phyloP scores from a whole-genome alignment of 30 jellyfish, hydroid and myxozoan genomes.

The Phacellophora camtschatica region DNA sequence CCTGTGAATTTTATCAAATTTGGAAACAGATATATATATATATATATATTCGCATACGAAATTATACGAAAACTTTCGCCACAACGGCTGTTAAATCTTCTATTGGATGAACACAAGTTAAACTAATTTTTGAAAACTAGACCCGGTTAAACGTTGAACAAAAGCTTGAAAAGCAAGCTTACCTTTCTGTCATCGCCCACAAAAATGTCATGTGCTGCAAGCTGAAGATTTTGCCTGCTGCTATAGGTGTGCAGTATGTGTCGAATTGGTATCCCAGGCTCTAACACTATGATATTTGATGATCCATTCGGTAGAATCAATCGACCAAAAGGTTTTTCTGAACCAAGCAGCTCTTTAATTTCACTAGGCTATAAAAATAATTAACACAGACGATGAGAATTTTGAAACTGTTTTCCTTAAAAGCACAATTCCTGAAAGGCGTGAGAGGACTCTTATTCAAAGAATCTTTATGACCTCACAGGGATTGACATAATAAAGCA shows the following conservation, averaged over 20 bases:
- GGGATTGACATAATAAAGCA: no score
- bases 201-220: constrained; percentile 67
- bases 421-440: background rate
- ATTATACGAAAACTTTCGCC: no score
- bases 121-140: no score
- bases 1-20: no score
- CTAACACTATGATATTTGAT: constrained; percentile 75
- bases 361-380: constrained; percentile 46
- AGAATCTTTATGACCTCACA: no score
- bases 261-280: constrained; percentile 58
- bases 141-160: background rate
- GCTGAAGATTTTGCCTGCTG: constrained; percentile 59
- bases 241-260: constrained; percentile 53
- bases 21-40: no score
- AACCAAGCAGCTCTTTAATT: constrained; percentile 55
- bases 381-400: background rate
- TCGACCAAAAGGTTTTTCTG: constrained; percentile 64
- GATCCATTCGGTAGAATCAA: constrained; percentile 91
- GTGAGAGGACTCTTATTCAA: no score
- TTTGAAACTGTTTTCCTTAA: background rate
- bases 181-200: constrained; percentile 78
- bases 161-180: background rate
- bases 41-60: no score
- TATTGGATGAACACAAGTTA: no score
- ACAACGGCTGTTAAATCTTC: no score